These are phyloP conservation scores for Etia nguti DNA, from an alignment of 2,113 vertebrate genomes.

Conservation along the genomic window DNA sequence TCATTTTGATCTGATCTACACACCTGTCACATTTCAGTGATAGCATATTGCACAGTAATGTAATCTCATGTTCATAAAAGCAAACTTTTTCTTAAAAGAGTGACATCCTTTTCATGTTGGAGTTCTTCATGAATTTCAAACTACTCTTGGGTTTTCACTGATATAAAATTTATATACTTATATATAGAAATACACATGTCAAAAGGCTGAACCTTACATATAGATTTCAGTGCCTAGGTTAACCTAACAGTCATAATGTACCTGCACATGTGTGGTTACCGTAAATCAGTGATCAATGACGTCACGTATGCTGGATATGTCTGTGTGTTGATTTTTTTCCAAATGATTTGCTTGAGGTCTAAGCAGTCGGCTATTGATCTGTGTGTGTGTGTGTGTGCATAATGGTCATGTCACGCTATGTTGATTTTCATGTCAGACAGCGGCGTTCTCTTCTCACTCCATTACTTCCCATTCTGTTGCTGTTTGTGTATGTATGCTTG, in stretches of 20 bases:
- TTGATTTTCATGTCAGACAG: slow-evolving; percentile 65
- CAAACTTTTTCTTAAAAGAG: neutral
- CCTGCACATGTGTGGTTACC: neutral
- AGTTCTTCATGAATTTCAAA: neutral
- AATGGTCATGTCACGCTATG: slow-evolving; percentile 52
- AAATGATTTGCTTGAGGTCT: slow-evolving; percentile 15
- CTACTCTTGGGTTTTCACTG: neutral
- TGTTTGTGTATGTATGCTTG: neutral
- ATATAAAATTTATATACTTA: neutral
- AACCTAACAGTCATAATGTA: neutral
- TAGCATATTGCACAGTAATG: neutral
- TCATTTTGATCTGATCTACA: neutral
- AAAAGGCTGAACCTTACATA: neutral
- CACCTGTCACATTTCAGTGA: neutral
- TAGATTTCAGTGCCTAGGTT: neutral
- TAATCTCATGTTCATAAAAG: neutral
- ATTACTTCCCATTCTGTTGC: slow-evolving; percentile 55
- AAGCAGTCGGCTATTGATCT: slow-evolving; percentile 44
- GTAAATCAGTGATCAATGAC: neutral
- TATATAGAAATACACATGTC: neutral
- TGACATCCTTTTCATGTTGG: neutral
- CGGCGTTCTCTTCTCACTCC: slow-evolving; percentile 57
- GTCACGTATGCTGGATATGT: neutral
- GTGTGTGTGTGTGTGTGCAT: slow-evolving; percentile 12
- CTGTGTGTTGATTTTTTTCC: neutral